Conservation (phyloP, 92 coral and sea anemone genomes). For the Isaurus tuberculatus region DNA sequence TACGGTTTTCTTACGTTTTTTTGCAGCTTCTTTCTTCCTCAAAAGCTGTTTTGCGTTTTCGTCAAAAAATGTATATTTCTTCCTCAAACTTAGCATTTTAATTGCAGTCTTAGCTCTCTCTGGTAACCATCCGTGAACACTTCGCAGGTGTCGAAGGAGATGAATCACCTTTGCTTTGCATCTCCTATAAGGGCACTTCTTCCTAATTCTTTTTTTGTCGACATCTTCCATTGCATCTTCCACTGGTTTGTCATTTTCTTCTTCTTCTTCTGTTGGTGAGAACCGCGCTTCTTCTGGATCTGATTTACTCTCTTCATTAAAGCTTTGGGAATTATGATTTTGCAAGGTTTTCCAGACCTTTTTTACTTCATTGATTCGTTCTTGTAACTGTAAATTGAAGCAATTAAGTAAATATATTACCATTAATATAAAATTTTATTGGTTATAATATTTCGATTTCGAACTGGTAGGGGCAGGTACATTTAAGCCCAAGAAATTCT, state of each 20-base stretch:
- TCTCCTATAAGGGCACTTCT: constrained; percentile 8
- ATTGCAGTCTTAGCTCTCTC: constrained; percentile 32
- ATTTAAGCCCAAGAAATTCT: no score
- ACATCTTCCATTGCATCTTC: background rate
- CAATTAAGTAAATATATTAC: no score
- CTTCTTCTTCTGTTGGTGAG: no score
- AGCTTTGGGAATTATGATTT: background rate
- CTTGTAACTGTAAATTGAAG: background rate
- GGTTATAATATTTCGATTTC: no score
- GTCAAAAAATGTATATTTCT: background rate
- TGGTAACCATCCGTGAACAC: constrained; percentile 54
- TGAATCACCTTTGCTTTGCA: constrained; percentile 47
- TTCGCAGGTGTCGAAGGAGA: constrained; percentile 53
- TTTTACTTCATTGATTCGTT: background rate
- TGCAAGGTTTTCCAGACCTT: background rate
- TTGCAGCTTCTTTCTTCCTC: background rate
- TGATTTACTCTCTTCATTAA: background rate
- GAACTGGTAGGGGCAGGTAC: no score
- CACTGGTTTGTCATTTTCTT: no score
- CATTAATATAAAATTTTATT: no score
- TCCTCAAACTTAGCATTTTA: background rate
- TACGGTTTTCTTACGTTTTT: constrained; percentile 1
- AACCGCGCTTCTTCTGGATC: background rate
- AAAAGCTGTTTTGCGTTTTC: background rate
- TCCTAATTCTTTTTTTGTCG: background rate